Evolutionary conservation across 2,797 vertebrate genomes (phyloP).

Genomic region (Octomys mimax): DNA sequence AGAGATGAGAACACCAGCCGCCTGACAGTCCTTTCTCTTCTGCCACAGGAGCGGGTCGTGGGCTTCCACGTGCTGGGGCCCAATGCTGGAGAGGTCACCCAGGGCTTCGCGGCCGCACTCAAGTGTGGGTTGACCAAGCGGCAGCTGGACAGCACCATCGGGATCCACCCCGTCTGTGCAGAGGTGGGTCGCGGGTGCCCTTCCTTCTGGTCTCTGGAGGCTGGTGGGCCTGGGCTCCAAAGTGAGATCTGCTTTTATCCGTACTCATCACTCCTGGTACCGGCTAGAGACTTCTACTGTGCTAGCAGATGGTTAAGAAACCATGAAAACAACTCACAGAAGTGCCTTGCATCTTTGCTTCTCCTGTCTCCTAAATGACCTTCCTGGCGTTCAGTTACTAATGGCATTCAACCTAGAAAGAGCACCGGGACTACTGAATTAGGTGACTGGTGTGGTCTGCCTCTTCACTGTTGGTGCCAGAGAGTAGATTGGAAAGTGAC

Average conservation of each 20-base stretch:
- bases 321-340: neutral
- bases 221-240: neutral
- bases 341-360: neutral
- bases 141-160: constrained; percentile 91
- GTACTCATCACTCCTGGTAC: neutral
- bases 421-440: fast-evolving
- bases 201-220: neutral
- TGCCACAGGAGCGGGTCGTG: constrained; percentile 90
- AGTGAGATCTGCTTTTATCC: neutral
- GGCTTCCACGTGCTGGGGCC: constrained; percentile 93
- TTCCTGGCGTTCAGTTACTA: constrained; percentile 5
- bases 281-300: neutral
- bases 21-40: neutral
- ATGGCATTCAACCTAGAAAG: neutral
- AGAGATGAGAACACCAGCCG: neutral
- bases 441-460: neutral
- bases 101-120: constrained; percentile 92
- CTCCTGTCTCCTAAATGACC: neutral
- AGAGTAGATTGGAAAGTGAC: neutral
- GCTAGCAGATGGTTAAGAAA: neutral
- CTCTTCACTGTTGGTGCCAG: neutral
- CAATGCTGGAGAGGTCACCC: constrained; percentile 92
- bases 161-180: constrained; percentile 92
- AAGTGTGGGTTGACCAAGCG: constrained; percentile 93
- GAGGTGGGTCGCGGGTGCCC: constrained; percentile 88